These are phyloP conservation scores for Akabosia matsudoensis DNA, from an alignment of 1,140 invertebrate species.

Conservation along the genomic window DNA sequence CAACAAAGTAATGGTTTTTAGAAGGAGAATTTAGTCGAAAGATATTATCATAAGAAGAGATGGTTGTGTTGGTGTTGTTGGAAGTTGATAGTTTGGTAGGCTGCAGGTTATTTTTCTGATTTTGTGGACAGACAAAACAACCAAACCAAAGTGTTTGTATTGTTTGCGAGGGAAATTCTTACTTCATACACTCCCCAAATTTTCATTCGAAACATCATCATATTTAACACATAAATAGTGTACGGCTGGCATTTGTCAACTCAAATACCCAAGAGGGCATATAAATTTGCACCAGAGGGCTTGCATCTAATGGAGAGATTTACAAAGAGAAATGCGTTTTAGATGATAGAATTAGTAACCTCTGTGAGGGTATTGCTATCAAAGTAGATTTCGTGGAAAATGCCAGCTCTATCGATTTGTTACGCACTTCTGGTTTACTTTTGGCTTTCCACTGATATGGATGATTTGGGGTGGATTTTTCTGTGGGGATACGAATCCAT, in stretches of 20 bases:
- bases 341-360: constrained; percentile 12
- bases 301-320: constrained; percentile 12
- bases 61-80: neutral
- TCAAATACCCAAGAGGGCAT: constrained; percentile 16
- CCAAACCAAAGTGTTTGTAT: neutral
- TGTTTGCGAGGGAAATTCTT: neutral
- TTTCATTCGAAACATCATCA: constrained; percentile 13
- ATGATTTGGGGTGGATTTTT: constrained; percentile 1
- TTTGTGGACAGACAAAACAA: no score
- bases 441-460: neutral
- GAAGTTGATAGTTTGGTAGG: neutral
- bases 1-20: no score
- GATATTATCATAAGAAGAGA: neutral
- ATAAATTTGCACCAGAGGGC: constrained; percentile 19
- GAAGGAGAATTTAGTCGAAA: neutral
- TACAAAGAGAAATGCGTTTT: constrained; percentile 1
- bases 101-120: neutral
- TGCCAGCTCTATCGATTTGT: neutral
- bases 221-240: neutral
- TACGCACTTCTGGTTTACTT: constrained; percentile 2
- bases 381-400: neutral
- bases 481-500: neutral
- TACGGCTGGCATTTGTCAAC: constrained; percentile 1
- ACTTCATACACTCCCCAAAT: neutral
- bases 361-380: neutral